Evolutionary conservation across 1,140 invertebrate genomes (phyloP).

Genomic region (Armadillidium nasatum): DNA sequence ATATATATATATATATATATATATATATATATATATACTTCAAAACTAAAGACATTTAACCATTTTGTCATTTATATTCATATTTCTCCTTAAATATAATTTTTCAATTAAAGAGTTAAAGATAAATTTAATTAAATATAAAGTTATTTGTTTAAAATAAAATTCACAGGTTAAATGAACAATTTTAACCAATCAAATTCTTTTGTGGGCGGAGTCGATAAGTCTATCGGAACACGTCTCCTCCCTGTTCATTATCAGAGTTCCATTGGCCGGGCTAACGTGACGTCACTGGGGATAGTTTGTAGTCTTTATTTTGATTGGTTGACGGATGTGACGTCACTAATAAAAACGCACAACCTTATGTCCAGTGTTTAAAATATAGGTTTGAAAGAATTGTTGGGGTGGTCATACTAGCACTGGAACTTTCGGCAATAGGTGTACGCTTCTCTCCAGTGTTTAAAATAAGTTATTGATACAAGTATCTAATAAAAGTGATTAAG

Average conservation of each 20-base stretch:
- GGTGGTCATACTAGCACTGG: background rate
- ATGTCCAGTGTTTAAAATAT: conserved; percentile 11
- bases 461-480: background rate
- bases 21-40: no score
- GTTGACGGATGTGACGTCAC: background rate
- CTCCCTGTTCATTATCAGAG: background rate
- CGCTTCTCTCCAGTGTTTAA: background rate
- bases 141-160: background rate
- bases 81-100: no score
- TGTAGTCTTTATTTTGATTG: background rate
- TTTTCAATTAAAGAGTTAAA: no score
- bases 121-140: no score
- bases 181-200: background rate
- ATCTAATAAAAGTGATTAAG: background rate
- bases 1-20: no score
- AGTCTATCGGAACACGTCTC: background rate
- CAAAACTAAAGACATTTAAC: no score
- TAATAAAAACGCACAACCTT: background rate
- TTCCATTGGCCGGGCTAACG: background rate
- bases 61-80: no score
- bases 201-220: background rate
- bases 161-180: background rate
- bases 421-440: background rate
- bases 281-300: background rate
- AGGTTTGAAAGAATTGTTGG: background rate